These are phyloP conservation scores for Batillaria attramentaria DNA, from an alignment of 1,140 invertebrate genomes.

Conservation along the genomic window DNA sequence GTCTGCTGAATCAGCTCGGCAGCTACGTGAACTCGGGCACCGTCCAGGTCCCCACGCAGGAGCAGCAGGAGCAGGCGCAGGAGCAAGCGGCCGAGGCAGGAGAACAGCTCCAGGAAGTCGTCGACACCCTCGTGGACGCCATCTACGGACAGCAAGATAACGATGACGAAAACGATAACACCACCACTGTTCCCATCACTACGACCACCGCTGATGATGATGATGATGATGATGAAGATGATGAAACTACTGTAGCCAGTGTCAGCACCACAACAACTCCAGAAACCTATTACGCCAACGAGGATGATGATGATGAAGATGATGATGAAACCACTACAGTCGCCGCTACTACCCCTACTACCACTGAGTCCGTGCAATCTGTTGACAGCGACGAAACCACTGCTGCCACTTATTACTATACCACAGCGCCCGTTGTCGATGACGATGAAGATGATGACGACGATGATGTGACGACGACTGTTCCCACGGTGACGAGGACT, in stretches of 20 bases:
- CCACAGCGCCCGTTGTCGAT: neutral
- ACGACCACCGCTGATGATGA: neutral
- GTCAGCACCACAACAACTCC: neutral
- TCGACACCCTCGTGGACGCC: neutral
- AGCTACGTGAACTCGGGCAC: too few relatives aligned
- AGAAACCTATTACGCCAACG: too few relatives aligned
- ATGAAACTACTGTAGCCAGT: too few relatives aligned
- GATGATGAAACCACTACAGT: neutral
- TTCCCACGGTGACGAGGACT: too few relatives aligned
- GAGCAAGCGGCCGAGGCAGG: neutral
- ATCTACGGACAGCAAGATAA: slow-evolving; percentile 17
- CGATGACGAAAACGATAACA: neutral
- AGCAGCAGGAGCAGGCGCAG: neutral
- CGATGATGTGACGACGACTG: too few relatives aligned
- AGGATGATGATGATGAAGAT: slow-evolving; percentile 1
- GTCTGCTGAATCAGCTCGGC: too few relatives aligned
- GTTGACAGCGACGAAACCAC: too few relatives aligned
- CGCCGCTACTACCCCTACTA: too few relatives aligned
- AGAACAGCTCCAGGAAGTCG: neutral
- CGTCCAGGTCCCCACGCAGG: neutral
- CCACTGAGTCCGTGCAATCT: too few relatives aligned
- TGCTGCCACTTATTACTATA: neutral
- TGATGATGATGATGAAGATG: slow-evolving; percentile 16
- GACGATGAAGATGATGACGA: too few relatives aligned
- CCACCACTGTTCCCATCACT: neutral